A percentile compares a stretch with the other conserved stretches of the same genome.
These are phyloP conservation scores for Melinopterus prodromus DNA, from an alignment of 2,888 invertebrate species.

Conservation along the genomic window DNA sequence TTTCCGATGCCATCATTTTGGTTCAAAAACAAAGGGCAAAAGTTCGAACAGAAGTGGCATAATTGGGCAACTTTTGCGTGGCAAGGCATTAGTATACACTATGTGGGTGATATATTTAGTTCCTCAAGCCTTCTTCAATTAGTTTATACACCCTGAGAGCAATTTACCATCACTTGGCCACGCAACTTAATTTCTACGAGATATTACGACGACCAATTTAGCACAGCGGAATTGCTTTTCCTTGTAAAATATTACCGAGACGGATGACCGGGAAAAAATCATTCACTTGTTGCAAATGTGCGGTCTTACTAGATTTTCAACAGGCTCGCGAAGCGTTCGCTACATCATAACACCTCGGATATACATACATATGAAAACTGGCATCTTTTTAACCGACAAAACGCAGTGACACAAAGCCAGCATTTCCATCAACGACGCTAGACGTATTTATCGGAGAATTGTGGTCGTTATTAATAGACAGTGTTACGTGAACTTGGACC, in stretches of 20 bases:
- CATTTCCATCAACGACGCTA: neutral
- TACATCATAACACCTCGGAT: neutral
- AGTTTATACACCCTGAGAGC: neutral
- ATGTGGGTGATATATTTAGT: neutral
- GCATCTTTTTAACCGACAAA: neutral
- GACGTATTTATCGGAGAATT: neutral
- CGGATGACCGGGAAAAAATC: no score
- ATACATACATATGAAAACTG: neutral
- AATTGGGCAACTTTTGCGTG: no score
- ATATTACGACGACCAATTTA: neutral
- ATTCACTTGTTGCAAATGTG: no score
- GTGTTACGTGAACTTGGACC: neutral
- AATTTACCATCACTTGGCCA: neutral
- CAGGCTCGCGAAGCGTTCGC: neutral
- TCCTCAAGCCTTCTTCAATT: neutral
- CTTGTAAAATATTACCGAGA: neutral
- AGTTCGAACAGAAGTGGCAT: no score
- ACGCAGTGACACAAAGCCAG: neutral
- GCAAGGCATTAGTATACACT: no score
- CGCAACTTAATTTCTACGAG: neutral
- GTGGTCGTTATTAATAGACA: constrained; percentile 4
- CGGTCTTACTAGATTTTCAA: no score
- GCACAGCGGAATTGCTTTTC: neutral
- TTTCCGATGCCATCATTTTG: no score
- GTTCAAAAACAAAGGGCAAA: no score